Evolutionary conservation across 2,888 invertebrate genomes (phyloP), one percentile per base, ranked within the genome.

Genomic region (Spodoptera exigua): DNA sequence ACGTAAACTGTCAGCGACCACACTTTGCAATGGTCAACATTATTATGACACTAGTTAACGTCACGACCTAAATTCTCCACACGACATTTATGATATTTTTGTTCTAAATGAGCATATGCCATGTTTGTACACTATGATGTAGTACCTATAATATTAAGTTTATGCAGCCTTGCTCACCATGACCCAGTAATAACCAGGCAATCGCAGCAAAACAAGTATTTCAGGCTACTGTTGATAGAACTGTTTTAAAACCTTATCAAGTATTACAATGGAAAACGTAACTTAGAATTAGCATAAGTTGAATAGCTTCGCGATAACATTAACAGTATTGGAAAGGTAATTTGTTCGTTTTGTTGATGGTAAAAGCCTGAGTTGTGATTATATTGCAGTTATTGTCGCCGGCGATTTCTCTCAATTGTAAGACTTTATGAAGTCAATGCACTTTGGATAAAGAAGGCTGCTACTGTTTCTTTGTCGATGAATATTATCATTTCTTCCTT

Each of bases 141-240:
- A 49, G 45, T 44, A 45, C 43, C 61, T 61, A 46, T 59, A 48
- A 49, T 61, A 58, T 67, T 46, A 67, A 69, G 69, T 74, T 74
- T 59, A 77, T 65, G 57, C 63, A 52, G 65, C 49, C 70, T 66
- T 62, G 81, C 62, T 84, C 61, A 64, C 83, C 84, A 52, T 84
- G 84, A 84, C 84, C 83, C 69, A 84, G 64, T 76, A 76, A 67
- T 65, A 61, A 56, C 62, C 58, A 60, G 60, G 58, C 65, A 78
- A 73, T 76, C 74, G 71, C 66, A 61, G 53, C 56, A 52, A 72
- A 78, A 76, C 78, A 56, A 67, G 76, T 76, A 60, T 62, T 74
- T 66, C 75, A 75, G 67, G 58, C 70, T 65, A 69, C 59, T 62
- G 62, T 47, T 53, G 61, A 64, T 75, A 61, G 58, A 63, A 63